These are phyloP conservation scores for Syrista parreyssii DNA, from an alignment of 2,888 invertebrate species.

Conservation along the genomic window DNA sequence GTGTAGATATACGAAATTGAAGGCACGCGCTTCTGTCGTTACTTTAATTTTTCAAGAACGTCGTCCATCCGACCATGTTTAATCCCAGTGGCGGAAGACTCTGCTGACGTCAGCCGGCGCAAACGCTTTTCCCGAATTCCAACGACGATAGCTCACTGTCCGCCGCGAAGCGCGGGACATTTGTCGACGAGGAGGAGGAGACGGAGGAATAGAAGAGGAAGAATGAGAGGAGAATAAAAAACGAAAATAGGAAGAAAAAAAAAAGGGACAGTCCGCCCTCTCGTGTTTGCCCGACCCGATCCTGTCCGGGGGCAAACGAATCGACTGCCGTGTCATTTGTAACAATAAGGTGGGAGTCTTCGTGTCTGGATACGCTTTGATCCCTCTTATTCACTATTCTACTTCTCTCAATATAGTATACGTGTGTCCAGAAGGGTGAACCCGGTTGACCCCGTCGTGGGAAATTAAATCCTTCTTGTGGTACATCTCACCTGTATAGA, in stretches of 20 bases:
- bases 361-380: slow-evolving; percentile 7
- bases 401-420: background rate
- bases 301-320: slow-evolving; percentile 25
- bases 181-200: slow-evolving; percentile 34
- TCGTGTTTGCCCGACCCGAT: slow-evolving; percentile 41
- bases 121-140: slow-evolving; percentile 34
- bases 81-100: background rate
- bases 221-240: slow-evolving; percentile 9
- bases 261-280: slow-evolving; percentile 26
- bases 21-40: background rate
- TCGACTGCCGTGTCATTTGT: slow-evolving; percentile 51
- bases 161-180: slow-evolving; percentile 38
- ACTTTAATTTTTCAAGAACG: slow-evolving; percentile 24
- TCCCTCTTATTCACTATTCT: background rate
- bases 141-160: slow-evolving; percentile 51
- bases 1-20: background rate
- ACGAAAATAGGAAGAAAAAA: slow-evolving; percentile 10
- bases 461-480: background rate
- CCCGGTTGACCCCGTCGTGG: background rate
- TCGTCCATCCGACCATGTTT: background rate
- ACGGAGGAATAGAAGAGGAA: slow-evolving; percentile 13
- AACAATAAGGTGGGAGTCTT: slow-evolving; percentile 40
- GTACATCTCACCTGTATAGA: background rate
- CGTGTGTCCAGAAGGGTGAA: background rate
- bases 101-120: background rate